phyloP scores from a whole-genome alignment of 2,797 vertebrate genomes.

The Eulemur mongoz region DNA sequence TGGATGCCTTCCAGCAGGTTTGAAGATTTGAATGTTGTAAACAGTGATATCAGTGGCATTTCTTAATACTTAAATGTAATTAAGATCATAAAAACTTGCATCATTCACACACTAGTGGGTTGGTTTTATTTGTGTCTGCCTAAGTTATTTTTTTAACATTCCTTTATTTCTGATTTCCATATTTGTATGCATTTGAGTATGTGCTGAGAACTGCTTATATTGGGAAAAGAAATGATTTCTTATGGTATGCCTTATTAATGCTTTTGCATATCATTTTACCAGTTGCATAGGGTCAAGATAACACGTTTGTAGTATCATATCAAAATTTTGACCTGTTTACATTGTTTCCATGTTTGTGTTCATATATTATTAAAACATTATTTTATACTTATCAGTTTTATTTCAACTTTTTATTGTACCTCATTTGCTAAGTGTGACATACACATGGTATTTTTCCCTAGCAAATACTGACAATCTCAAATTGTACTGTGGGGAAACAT shows the following conservation, averaged over 20 bases:
- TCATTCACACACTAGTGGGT: constrained; percentile 58
- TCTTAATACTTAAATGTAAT: constrained; percentile 74
- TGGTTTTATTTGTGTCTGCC: constrained; percentile 81
- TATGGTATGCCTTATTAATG: constrained; percentile 46
- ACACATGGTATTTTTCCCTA: constrained; percentile 42
- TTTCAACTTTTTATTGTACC: constrained; percentile 77
- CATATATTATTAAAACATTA: constrained; percentile 86
- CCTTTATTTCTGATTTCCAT: constrained; percentile 67
- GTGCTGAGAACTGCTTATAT: constrained; percentile 60
- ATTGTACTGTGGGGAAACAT: constrained; percentile 18
- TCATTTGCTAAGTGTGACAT: constrained; percentile 68
- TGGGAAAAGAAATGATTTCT: constrained; percentile 45
- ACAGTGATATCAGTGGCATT: constrained; percentile 81
- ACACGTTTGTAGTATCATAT: constrained; percentile 70
- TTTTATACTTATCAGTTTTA: constrained; percentile 84
- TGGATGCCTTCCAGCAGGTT: constrained; percentile 84
- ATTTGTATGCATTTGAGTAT: constrained; percentile 55
- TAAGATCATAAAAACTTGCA: constrained; percentile 79
- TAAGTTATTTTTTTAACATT: constrained; percentile 80
- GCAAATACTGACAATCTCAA: background rate
- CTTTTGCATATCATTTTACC: constrained; percentile 65
- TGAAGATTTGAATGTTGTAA: constrained; percentile 85
- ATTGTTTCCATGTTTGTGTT: constrained; percentile 77
- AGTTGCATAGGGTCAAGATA: constrained; percentile 65
- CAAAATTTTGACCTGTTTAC: constrained; percentile 70